Evolutionary conservation across 2,113 vertebrate species (phyloP).

Genomic region (Pungitius pungitius): DNA sequence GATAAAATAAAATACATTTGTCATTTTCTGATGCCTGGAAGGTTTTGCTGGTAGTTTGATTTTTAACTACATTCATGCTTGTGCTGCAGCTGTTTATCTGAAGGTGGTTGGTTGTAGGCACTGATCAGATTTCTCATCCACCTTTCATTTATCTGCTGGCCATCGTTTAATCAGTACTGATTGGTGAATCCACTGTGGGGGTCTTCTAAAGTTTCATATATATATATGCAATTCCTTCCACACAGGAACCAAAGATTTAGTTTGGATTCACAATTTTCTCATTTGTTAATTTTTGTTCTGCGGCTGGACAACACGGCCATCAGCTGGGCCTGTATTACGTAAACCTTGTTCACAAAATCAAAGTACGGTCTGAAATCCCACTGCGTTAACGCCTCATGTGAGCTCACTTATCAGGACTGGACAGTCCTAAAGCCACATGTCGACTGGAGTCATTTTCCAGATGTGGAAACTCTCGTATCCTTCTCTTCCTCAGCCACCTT

Average conservation of each 20-base stretch:
- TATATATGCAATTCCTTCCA: constrained; percentile 22
- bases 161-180: constrained; percentile 14
- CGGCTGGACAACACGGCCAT: background rate
- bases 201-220: constrained; percentile 4
- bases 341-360: constrained; percentile 16
- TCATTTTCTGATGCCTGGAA: constrained; percentile 10
- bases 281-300: background rate
- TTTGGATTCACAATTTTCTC: background rate
- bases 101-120: constrained; percentile 67
- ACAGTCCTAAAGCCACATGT: constrained; percentile 14
- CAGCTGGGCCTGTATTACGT: constrained; percentile 1
- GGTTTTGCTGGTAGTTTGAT: constrained; percentile 63
- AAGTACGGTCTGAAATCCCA: constrained; percentile 11
- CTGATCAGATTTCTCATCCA: constrained; percentile 48
- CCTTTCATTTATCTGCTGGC: constrained; percentile 3
- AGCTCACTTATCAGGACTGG: background rate
- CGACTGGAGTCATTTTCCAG: constrained; percentile 6
- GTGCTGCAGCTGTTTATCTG: constrained; percentile 62
- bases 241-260: constrained; percentile 4
- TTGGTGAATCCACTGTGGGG: background rate
- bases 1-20: no score
- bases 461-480: constrained; percentile 19
- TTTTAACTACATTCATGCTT: constrained; percentile 72
- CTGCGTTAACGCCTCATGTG: constrained; percentile 1
- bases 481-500: constrained; percentile 71